Evolutionary conservation across 2,888 invertebrate species (phyloP), one percentile per base, ranked within the genome.

Genomic region (Drosophila phalerata): DNA sequence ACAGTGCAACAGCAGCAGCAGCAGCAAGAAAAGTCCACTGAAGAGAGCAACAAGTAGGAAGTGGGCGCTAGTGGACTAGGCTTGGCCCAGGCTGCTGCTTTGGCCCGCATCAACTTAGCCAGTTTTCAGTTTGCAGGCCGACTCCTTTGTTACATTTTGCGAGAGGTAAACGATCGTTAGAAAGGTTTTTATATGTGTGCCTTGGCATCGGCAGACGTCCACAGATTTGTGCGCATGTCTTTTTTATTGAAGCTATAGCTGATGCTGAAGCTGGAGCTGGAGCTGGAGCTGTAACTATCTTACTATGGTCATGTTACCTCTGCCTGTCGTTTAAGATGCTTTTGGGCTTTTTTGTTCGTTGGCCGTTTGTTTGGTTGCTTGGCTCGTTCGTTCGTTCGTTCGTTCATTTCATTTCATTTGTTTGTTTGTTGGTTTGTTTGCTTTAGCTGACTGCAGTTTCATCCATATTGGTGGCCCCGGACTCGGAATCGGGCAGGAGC

Each of bases 161-260:
- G 81, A 85, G 82, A 84, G 86, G 86, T 86, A 89, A 88, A 88
- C 85, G 89, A 85, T 88, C 89, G 88, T 88, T 88, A 88, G 88
- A 88, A 88, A 88, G 89, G 89, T 88, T 85, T 87, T 79, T 76
- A 73, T 72, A 73, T 79, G 47, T 79, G 47, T 78, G 73, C 64
- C 2, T 48, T 22, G 11, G 32, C 34, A 56, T 58, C 58, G 68
- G 64, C 66, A 61, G 77, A 74, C 77, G 69, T 77, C 53, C 79
- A 78, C 88, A 88, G 88, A 88, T 88, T 88, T 85, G 69, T 75
- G 81, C 81, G 80, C 81, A 81, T 79, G 79, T 79, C 78, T 75
- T 80, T 89, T 89, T 89, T 89, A 80, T 84, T 77, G 77, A 81
- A 79, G 56, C 58, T 77, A 75, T 77, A 75, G 56, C 58, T 71